A percentile compares a stretch with the other conserved stretches of the same genome.
Conservation (phyloP, 2,113 vertebrate genomes). For the Toxotes jaculatrix region DNA sequence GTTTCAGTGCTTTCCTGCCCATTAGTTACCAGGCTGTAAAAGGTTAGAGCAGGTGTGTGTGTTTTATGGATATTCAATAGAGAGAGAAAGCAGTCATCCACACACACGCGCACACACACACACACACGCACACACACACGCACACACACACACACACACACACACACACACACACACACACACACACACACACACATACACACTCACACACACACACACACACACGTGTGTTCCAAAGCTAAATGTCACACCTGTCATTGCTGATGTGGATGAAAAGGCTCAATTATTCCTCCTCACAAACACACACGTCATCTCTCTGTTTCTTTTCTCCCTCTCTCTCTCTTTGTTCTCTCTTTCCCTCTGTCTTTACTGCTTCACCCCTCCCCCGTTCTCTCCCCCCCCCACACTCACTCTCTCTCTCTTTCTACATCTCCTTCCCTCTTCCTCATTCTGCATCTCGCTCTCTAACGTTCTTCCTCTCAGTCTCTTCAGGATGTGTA, state of each 20-base stretch:
- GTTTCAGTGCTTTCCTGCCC: conserved; percentile 7
- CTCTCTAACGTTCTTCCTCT: not conserved
- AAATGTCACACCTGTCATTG: conserved; percentile 69
- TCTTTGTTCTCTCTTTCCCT: not conserved
- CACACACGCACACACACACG: too few species aligned
- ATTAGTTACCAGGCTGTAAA: conserved; percentile 52
- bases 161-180: conserved; percentile 33
- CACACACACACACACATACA: conserved; percentile 15
- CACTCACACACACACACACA: conserved; percentile 11
- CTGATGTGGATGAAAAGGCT: conserved; percentile 59
- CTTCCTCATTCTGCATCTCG: not conserved
- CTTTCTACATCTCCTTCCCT: not conserved
- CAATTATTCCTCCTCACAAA: conserved; percentile 61
- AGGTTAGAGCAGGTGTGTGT: conserved; percentile 50
- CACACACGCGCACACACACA: too few species aligned
- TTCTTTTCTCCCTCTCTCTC: not conserved
- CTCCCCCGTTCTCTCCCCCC: too few species aligned
- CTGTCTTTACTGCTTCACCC: not conserved
- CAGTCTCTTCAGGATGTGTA: not conserved
- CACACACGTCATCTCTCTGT: conserved; percentile 10
- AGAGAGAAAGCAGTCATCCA: not conserved
- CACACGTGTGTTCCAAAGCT: conserved; percentile 26
- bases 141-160: conserved; percentile 15
- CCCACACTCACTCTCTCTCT: not conserved
- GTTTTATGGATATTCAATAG: conserved; percentile 51